Conservation (phyloP, 2,113 vertebrate species). For the Micronycteris hirsuta region DNA sequence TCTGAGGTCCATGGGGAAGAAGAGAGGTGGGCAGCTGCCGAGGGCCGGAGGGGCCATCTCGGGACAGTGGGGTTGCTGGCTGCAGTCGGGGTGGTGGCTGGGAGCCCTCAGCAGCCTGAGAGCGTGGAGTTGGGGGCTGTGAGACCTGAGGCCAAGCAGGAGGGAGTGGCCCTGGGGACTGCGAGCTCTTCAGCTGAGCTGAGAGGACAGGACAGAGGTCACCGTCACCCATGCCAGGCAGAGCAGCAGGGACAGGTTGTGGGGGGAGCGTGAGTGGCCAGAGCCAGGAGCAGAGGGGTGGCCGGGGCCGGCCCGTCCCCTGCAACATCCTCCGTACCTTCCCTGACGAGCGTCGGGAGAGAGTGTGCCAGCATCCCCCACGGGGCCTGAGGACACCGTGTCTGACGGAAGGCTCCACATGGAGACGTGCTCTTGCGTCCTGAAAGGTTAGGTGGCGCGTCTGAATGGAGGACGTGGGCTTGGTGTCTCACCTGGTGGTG, state of each 20-base stretch:
- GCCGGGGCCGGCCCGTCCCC: too few relatives aligned
- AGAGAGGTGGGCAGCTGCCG: neutral
- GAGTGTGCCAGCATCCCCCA: too few relatives aligned
- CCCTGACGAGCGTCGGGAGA: too few relatives aligned
- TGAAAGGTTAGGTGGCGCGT: too few relatives aligned
- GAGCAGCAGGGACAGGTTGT: fast-evolving
- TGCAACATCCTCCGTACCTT: too few relatives aligned
- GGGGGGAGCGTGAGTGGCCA: fast-evolving
- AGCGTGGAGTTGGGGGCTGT: neutral
- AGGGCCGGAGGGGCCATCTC: too few relatives aligned
- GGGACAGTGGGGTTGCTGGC: too few relatives aligned
- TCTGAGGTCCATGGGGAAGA: neutral
- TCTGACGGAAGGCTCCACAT: too few relatives aligned
- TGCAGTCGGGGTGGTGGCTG: neutral
- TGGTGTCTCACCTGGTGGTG: neutral
- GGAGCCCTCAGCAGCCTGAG: neutral
- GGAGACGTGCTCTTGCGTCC: too few relatives aligned
- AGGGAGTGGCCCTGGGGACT: neutral
- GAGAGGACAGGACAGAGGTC: fast-evolving
- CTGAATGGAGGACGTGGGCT: neutral
- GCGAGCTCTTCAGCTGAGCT: neutral
- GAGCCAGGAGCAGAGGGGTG: neutral
- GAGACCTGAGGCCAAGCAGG: too few relatives aligned
- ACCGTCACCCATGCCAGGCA: fast-evolving
- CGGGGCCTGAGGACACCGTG: too few relatives aligned